Conservation (phyloP, 2,797 vertebrate genomes). For the Leucoraja ocellata region DNA sequence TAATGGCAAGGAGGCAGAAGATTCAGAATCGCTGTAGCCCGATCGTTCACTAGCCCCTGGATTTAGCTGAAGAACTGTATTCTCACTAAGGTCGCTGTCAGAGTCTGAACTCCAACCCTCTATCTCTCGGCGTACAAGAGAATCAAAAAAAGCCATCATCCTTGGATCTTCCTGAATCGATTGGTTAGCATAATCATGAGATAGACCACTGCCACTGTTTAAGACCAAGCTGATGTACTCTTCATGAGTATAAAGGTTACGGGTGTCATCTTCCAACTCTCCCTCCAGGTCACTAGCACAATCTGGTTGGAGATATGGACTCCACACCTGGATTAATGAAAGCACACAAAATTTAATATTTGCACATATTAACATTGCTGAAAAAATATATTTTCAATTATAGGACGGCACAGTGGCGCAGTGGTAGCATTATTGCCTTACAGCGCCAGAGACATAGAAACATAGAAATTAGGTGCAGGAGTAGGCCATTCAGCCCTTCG, state of each 20-base stretch:
- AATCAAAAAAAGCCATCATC: conserved; percentile 99
- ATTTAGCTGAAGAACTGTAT: conserved; percentile 88
- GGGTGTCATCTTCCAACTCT: conserved; percentile 82
- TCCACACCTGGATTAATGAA: conserved; percentile 75
- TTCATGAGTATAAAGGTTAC: conserved; percentile 92
- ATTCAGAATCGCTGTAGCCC: conserved; percentile 77
- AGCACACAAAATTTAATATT: conserved; percentile 37
- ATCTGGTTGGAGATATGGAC: conserved; percentile 89
- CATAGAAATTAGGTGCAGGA: too few species aligned
- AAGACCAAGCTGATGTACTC: conserved; percentile 96
- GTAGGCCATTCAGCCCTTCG: too few species aligned
- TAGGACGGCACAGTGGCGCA: too few species aligned
- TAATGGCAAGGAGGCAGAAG: conserved; percentile 72
- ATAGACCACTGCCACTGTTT: conserved; percentile 90
- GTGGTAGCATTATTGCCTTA: too few species aligned
- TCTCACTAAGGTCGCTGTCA: conserved; percentile 85
- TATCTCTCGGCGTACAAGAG: conserved; percentile 87
- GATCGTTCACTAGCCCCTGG: conserved; percentile 70
- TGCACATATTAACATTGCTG: too few species aligned
- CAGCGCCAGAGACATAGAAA: too few species aligned
- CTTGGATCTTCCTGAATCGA: conserved; percentile 94
- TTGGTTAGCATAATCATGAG: conserved; percentile 94
- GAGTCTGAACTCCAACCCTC: conserved; percentile 98
- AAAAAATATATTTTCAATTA: not conserved
- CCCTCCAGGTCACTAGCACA: conserved; percentile 88